phyloP scores from a whole-genome alignment of 2,797 vertebrate genomes.

The Sebastes vulpes region DNA sequence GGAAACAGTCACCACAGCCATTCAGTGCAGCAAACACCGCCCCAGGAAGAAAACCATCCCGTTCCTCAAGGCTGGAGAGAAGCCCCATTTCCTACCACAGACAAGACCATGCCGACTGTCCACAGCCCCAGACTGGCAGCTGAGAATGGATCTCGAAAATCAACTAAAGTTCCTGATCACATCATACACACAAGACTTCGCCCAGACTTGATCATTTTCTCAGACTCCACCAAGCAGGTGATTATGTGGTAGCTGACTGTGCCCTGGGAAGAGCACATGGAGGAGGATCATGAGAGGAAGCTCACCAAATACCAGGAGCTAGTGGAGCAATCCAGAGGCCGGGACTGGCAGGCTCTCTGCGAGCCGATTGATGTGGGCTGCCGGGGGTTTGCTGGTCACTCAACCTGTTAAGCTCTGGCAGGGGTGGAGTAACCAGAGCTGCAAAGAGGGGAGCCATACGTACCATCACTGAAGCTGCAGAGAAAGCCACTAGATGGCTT shows the following conservation, averaged over 20 bases:
- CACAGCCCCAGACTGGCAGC: too few species aligned
- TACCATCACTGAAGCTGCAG: too few species aligned
- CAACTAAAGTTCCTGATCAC: not conserved
- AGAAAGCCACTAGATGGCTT: too few species aligned
- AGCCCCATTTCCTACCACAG: too few species aligned
- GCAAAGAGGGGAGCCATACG: too few species aligned
- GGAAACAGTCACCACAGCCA: too few species aligned
- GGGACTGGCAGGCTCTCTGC: too few species aligned
- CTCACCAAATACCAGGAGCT: not conserved
- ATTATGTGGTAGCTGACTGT: not conserved
- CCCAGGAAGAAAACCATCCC: not conserved
- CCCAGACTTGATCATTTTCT: not conserved
- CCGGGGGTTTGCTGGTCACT: not conserved
- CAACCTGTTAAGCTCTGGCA: not conserved
- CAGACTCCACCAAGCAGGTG: not conserved
- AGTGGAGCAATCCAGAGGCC: not conserved
- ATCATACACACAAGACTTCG: not conserved
- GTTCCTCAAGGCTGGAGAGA: not conserved
- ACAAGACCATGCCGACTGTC: too few species aligned
- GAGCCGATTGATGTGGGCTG: not conserved
- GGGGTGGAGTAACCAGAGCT: not conserved
- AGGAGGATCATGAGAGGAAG: not conserved
- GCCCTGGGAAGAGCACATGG: not conserved
- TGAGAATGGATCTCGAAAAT: too few species aligned
- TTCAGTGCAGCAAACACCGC: too few species aligned